Base-by-base conservation (phyloP, 30 jellyfish, hydroid and myxozoan genomes). In the Cassiopea xamachana region DNA sequence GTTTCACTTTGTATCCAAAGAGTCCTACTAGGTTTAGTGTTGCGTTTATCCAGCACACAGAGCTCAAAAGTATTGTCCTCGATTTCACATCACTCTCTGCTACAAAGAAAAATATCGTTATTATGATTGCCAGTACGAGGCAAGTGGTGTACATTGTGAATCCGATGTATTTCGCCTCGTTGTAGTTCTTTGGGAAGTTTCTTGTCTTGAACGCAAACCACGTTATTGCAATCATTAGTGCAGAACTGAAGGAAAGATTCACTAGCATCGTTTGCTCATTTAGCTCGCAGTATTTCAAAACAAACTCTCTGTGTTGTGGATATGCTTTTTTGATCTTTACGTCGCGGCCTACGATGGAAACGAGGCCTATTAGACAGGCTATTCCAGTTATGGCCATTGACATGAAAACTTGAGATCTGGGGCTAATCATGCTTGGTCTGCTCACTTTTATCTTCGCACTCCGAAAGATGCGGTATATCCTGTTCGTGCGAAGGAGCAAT, bases 161-260 rank as follows among this genome's bases (percentile, higher is more conserved):
- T 50, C 98, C 99, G 19, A 96, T 96, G 85, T 91, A 88, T 87
- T 92, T 92, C 1, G 99, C 98, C 85, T 96, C 99, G 90, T 96
- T 96, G 89, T 96, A 96, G 79, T 96, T 96, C 94, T 92, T 96
- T 14, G 99, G 99, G 79, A 92, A 96, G 75, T 91, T 79, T 16
- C 99, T 81, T 61, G 99, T 96, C 67, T 96, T 96, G 90, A 87
- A 90, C 12, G 99, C 99, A 58, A 90, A 87, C 95, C 97, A 85
- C 50, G 99, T 96, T 69, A 96, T 87, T 27, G 87, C 90, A 4
- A 89, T 81, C 96, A 92, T 90, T 70, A 91, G 85, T 15, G 92
- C 83, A 17, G 94, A 50, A 79, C 98, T 96, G 87, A 74, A 91
- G 9, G 93, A 82, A 17, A 96, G 83, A 79, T 96, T 92, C 61